Base-by-base conservation (phyloP, 2,113 vertebrate species). In the cattle (Bos taurus) region DNA sequence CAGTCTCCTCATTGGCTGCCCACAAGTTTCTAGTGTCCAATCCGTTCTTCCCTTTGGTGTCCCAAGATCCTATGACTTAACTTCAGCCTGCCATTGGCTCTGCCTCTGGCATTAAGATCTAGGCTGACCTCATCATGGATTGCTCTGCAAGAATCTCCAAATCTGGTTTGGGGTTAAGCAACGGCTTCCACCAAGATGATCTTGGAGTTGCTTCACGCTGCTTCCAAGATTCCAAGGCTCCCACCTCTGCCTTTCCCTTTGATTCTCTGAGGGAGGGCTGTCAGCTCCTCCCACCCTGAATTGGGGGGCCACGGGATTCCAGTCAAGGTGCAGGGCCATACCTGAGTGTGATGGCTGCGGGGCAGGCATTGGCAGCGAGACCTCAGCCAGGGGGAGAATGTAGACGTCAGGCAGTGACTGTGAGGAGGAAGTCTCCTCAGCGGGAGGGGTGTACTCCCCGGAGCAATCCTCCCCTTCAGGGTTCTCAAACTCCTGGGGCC, bases 331-430 rank as follows among this genome's bases (percentile, higher is more conserved):
- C 14, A 50, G 56, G 33, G 91, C 84, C 16, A 80, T 98, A 99
- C 99, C 98, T 98, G 98, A 98, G 67, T 98, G 98, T 81, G 98
- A 93, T 30, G 98, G 98, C 94, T 98, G 98, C 6, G 98, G 98
- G 54, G 97, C 98, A 36, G 98, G 98, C 95, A 98, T 97, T 8
- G 98, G 98, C 82, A 98, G 94, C 6, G 98, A 98, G 54, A 98
- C 98, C 95, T 99, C 98, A 13, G 98, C 98, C 97, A 99, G 98
- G 7, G 99, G 99, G 94, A 99, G 98, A 67, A 99, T 99, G 98
- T 99, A 99, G 96, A 99, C 99, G 95, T 99, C 99, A 7, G 99
- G 99, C 88, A 99, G 99, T 13, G 99, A 99, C 96, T 99, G 99
- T 2, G 99, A 99, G 23, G 99, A 99, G 67, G 99, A 99, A 88